Conservation (phyloP, 2,797 vertebrate genomes). For the Darevskia nairensis region DNA sequence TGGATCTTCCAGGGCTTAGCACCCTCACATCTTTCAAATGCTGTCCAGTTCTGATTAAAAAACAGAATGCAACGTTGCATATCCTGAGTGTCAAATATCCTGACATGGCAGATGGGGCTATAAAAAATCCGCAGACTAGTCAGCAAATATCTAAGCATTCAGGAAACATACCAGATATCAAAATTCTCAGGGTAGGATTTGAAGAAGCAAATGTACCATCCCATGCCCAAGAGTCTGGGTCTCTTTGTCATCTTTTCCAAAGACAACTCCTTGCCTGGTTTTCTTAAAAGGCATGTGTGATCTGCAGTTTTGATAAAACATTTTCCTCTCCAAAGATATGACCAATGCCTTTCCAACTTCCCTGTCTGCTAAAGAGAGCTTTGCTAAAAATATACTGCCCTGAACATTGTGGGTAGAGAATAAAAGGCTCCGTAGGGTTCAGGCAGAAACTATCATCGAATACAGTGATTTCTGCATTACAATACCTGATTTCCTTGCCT, state of each 20-base stretch:
- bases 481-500: background rate
- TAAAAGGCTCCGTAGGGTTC: background rate
- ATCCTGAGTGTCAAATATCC: too few relatives aligned
- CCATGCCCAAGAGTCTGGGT: too few relatives aligned
- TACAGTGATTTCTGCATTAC: background rate
- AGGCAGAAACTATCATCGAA: background rate
- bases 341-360: background rate
- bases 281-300: background rate
- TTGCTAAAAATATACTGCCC: background rate
- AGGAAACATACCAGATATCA: too few relatives aligned
- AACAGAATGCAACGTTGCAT: too few relatives aligned
- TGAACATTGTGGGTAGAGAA: background rate
- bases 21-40: too few relatives aligned
- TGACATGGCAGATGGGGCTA: too few relatives aligned
- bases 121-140: too few relatives aligned
- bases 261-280: background rate
- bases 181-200: too few relatives aligned
- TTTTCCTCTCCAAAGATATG: background rate
- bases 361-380: background rate
- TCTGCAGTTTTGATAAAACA: background rate
- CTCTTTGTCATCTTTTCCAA: background rate
- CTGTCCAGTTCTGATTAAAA: too few relatives aligned
- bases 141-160: too few relatives aligned
- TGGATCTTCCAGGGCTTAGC: too few relatives aligned
- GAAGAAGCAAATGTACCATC: too few relatives aligned